phyloP scores from a whole-genome alignment of 92 coral and sea anemone species.

The Hydrozoanthus gracilis region DNA sequence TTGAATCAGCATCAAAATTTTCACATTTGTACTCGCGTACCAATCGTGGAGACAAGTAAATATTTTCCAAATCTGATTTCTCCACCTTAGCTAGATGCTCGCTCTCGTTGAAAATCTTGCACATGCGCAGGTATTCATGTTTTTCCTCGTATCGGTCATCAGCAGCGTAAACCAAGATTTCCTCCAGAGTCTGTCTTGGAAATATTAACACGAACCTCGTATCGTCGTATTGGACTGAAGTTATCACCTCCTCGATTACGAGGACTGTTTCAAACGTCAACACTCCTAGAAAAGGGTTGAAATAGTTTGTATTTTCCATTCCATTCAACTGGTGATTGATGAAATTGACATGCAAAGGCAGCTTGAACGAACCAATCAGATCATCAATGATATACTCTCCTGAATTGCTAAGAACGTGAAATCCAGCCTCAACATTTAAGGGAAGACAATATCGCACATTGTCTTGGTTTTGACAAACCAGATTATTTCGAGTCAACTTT shows the following conservation, averaged over 20 bases:
- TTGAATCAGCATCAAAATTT: background rate
- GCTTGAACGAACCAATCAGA: slow-evolving; percentile 2
- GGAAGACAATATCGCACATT: slow-evolving; percentile 36
- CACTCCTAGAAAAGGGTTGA: slow-evolving; percentile 26
- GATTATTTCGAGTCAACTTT: slow-evolving; percentile 1
- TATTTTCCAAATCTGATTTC: background rate
- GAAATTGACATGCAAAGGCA: slow-evolving; percentile 53
- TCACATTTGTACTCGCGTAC: slow-evolving; percentile 22
- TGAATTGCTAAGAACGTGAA: slow-evolving; percentile 21
- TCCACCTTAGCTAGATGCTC: slow-evolving; percentile 17
- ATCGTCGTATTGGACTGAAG: slow-evolving; percentile 7
- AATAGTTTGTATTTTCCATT: background rate
- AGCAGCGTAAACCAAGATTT: slow-evolving; percentile 31
- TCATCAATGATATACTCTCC: slow-evolving; percentile 50
- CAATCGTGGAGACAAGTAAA: background rate
- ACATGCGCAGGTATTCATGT: slow-evolving; percentile 30
- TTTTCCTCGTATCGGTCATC: slow-evolving; percentile 46
- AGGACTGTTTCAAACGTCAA: slow-evolving; percentile 21
- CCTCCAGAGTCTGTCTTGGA: slow-evolving; percentile 27
- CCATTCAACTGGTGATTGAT: slow-evolving; percentile 4
- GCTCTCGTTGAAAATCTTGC: slow-evolving; percentile 35
- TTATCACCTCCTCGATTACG: slow-evolving; percentile 21
- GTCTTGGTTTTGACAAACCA: slow-evolving; percentile 28
- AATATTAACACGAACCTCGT: slow-evolving; percentile 41
- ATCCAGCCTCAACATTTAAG: slow-evolving; percentile 21